Evolutionary conservation across 2,797 vertebrate species (phyloP), one percentile per base, ranked within the genome.

Genomic region (Chanos chanos): DNA sequence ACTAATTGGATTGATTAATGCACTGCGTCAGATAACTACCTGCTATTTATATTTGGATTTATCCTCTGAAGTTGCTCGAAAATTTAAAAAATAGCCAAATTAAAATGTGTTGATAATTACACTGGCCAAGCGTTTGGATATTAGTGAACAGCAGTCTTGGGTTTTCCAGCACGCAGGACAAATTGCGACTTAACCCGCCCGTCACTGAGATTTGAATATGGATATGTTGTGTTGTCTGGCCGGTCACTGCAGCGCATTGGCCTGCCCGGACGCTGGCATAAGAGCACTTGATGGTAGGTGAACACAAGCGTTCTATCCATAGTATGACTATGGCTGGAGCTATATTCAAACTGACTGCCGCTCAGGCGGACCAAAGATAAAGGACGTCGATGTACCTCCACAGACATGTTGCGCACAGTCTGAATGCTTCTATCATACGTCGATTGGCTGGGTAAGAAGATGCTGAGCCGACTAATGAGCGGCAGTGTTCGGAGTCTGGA

Each of bases 381-480:
- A 31, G 39, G 9, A 61, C 37, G 48, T 18, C 48, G 24, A 19
- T 27, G 16, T 45, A 55, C 58, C 22, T 47, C 15, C 63, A 43
- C 18, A 54, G 60, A 55, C 60, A 72, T 68, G 70, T 72, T 64
- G 60, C 64, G 64, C 56, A 49, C 43, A 53, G 57, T 64, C 48
- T 72, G 63, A 60, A 67, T 61, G 64, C 50, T 51, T 22, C 30
- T 43, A 63, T 45, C 54, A 22, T n/a, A 58, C 55, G 47, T 50
- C 12, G 53, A 70, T 31, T 51, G 68, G 57, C 21, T 48, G 68
- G 68, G 51, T 62, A 81, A 81, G 87, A 94, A 93, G 91, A 96
- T 97, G 94, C 92, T 97, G 87, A 96, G 93, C 89, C 91, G 94
- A 82, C 86, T 95, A 84, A 92, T 95, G 94, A 96, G 94, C 83